Base-by-base conservation (phyloP, 2,888 invertebrate species). In the Plusia festucae region DNA sequence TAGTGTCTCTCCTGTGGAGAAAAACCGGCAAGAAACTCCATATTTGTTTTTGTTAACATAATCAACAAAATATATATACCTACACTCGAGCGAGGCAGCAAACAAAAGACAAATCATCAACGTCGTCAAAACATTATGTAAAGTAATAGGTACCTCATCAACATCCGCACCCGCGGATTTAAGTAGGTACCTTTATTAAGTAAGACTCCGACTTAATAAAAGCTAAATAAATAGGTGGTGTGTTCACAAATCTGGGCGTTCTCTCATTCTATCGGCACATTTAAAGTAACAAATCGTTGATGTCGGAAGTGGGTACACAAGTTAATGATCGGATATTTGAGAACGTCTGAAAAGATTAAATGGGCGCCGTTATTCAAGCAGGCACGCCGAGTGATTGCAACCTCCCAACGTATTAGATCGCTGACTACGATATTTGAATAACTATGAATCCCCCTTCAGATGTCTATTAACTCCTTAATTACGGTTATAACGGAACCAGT, bases 251-350 rank as follows among this genome's bases (percentile, higher is more conserved):
- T 89, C 89, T 61, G 77, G 76, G 81, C 84, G 82, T 85, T 91
- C 87, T 83, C 89, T 92, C 89, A 91, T 90, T 91, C 91, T 86
- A 92, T 93, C 90, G 86, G 81, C 91, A 83, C 89, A 89, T 91
- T 90, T 85, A 82, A 87, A 87, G 90, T 91, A 89, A 94, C 92
- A 93, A 94, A 93, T 94, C 88, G 91, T 78, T 85, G 89, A 91
- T 90, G 90, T 90, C 91, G 90, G 90, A 89, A 91, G 91, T 90
- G 91, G 89, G 91, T 91, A 93, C 90, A 92, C 90, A 89, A 91
- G 92, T 91, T 94, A 94, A 94, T 94, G 93, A 94, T 91, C 85
- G 85, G 90, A 88, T 93, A 92, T 93, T 93, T 91, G 89, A 91
- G 88, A 91, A 88, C 82, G 91, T 88, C 90, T 91, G 88, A 88